These are phyloP conservation scores for Aspidiotus rigidus DNA, from an alignment of 2,888 invertebrate genomes.

Conservation along the genomic window DNA sequence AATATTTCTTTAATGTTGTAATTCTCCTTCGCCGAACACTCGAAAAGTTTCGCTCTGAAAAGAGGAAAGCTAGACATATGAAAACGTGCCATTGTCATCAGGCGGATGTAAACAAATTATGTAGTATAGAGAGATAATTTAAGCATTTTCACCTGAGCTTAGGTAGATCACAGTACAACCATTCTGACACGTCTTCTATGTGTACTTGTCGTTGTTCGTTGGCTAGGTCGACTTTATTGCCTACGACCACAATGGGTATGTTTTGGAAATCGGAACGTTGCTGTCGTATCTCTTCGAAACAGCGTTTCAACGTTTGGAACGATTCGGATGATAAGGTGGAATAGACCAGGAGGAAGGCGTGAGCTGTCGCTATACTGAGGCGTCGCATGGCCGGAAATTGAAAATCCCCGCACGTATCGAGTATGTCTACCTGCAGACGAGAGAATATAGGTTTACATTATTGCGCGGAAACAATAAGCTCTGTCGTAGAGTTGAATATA, in stretches of 20 bases:
- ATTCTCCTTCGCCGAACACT: constrained; percentile 71
- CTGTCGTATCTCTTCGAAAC: constrained; percentile 73
- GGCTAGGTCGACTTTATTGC: constrained; percentile 73
- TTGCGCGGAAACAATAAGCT: too few species aligned
- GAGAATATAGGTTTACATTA: constrained; percentile 28
- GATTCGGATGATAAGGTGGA: constrained; percentile 65
- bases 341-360: constrained; percentile 80
- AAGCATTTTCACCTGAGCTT: constrained; percentile 50
- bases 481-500: too few species aligned
- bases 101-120: neutral
- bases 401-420: constrained; percentile 76
- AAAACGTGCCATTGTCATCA: constrained; percentile 1
- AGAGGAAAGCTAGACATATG: neutral
- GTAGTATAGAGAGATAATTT: too few species aligned
- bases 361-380: constrained; percentile 75
- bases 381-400: constrained; percentile 86
- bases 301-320: constrained; percentile 62
- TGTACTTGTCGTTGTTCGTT: constrained; percentile 60
- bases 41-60: constrained; percentile 61
- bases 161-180: constrained; percentile 67
- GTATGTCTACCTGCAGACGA: constrained; percentile 55
- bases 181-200: constrained; percentile 70
- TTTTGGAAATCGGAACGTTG: constrained; percentile 68
- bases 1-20: constrained; percentile 71
- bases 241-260: constrained; percentile 76